phyloP scores from a whole-genome alignment of 2,888 invertebrate genomes.

The Drosophila silvestris region DNA sequence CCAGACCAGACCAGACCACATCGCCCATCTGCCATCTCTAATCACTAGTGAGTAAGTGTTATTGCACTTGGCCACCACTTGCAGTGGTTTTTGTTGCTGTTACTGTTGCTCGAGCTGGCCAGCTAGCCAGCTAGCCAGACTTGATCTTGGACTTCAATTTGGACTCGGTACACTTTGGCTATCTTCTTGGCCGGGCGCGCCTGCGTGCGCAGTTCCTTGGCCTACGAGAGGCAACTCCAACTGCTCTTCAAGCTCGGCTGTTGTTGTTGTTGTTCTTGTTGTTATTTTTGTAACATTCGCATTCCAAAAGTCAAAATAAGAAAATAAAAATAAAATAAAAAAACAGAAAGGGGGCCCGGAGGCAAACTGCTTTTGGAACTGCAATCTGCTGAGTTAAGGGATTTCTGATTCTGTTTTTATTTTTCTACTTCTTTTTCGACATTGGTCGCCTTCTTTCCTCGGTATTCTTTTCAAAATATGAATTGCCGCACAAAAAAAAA shows the following conservation, averaged over 20 bases:
- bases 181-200: conserved; percentile 26
- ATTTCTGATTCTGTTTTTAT: conserved; percentile 25
- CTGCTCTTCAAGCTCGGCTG: conserved; percentile 6
- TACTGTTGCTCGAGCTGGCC: conserved; percentile 13
- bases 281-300: conserved; percentile 41
- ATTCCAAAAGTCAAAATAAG: conserved; percentile 54
- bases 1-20: background rate
- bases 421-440: background rate
- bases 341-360: conserved; percentile 10
- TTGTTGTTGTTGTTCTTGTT: conserved; percentile 24
- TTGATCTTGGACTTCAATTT: conserved; percentile 72
- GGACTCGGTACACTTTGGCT: conserved; percentile 45
- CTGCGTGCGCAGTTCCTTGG: conserved; percentile 58
- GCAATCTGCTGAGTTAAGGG: conserved; percentile 24
- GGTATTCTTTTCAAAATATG: conserved; percentile 43
- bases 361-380: conserved; percentile 26
- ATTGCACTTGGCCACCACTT: conserved; percentile 76
- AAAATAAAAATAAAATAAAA: background rate
- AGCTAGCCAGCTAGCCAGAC: conserved; percentile 50
- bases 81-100: conserved; percentile 42
- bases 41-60: conserved; percentile 46
- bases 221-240: conserved; percentile 20
- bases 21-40: conserved; percentile 34
- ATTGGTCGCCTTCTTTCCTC: conserved; percentile 23
- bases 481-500: conserved; percentile 1